Evolutionary conservation across 2,888 invertebrate species (phyloP).

Genomic region (Drosophila fungiperda): DNA sequence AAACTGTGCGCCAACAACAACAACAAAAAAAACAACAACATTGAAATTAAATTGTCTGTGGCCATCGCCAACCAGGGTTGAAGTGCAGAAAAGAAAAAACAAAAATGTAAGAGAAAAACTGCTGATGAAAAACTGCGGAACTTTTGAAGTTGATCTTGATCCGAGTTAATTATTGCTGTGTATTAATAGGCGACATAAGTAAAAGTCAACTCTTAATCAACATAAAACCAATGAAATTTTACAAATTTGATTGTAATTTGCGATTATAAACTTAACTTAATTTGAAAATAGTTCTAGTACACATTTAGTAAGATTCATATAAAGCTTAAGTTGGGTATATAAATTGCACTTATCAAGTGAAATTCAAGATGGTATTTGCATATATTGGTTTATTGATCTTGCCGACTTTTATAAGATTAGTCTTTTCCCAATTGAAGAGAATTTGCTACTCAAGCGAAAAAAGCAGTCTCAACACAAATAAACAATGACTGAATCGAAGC

Average conservation of each 20-base stretch:
- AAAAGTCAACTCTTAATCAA: not conserved
- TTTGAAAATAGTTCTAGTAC: not conserved
- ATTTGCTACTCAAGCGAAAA: not conserved
- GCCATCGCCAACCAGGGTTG: constrained; percentile 6
- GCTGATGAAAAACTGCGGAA: constrained; percentile 39
- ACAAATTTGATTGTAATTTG: not conserved
- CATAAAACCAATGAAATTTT: not conserved
- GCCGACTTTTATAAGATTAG: not conserved
- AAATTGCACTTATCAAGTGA: not conserved
- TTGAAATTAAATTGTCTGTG: constrained; percentile 79
- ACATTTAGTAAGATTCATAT: not conserved
- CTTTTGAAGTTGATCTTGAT: constrained; percentile 47
- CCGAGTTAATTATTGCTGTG: constrained; percentile 30
- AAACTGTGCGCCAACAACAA: constrained; percentile 33
- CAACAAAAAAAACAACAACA: constrained; percentile 67
- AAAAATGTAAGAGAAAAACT: constrained; percentile 17
- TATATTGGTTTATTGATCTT: not conserved
- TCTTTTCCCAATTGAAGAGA: not conserved
- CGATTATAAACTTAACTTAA: not conserved
- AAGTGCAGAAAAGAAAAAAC: not conserved
- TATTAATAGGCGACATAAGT: constrained; percentile 28
- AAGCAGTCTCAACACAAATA: not conserved
- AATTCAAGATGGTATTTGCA: not conserved
- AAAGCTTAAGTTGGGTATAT: not conserved
- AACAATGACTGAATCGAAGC: not conserved